Base-by-base conservation (phyloP, 1,140 invertebrate species). In the Ceratosolen solmsi region DNA sequence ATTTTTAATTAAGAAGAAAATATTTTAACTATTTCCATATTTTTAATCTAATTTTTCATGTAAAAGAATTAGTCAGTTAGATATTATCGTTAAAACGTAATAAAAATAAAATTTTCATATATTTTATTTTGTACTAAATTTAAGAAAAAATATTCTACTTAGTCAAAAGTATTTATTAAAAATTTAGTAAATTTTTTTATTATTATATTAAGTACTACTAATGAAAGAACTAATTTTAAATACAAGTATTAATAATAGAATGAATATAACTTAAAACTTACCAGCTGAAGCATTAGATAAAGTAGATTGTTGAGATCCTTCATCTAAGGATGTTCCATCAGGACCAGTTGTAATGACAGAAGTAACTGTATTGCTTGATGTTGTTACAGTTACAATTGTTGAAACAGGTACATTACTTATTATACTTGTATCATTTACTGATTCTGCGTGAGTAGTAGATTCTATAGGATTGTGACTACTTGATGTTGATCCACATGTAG, bases 241-340 rank as follows among this genome's bases (percentile, higher is more conserved):
- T 65, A 65, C 8, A 8, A 65, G 27, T 65, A 65, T 27, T 30
- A 30, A 25, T 65, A 65, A 65, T n/a, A 25, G 27, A 56, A 46
- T 46, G 41, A 46, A 46, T 46, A 46, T 46, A n/a, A n/a, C n/a
- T 56, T 56, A 25, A 79, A 68, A 87, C 90, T 90, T 89, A 96
- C 96, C 96, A 87, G 96, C 96, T 76, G 96, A 97, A 63, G 96
- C 96, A 91, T 97, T 97, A 71, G 96, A 97, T 78, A 97, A 93
- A 81, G 96, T 98, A 84, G 96, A 97, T 90, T 98, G 97, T 88
- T 98, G 97, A 85, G 96, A 97, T 84, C 95, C 96, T 91, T 98
- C 97, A 90, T 98, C 96, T 81, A 97, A 93, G 36, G 95, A 94
- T 72, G 96, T 94, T 58, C 96, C 96, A 92, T 97, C 96, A 4